Evolutionary conservation across 2,888 invertebrate genomes (phyloP), one percentile per base, ranked within the genome.

Genomic region (Xestoiulus laeticollis): DNA sequence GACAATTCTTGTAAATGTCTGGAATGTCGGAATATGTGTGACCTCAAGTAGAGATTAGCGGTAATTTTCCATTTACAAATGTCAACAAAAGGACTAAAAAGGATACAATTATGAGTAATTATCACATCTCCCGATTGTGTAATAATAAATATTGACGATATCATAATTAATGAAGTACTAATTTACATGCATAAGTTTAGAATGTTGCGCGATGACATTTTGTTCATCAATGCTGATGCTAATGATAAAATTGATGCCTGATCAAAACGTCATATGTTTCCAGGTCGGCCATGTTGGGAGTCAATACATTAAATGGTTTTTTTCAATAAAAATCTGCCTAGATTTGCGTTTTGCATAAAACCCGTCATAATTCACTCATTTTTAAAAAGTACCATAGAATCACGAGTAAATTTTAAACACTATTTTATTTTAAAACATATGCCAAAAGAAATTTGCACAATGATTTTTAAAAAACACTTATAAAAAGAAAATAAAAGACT

Each of bases 61-160:
- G n/a, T n/a, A n/a, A 5, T 32, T 82, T 82, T 32, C 12, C 12
- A n/a, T 8, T 4, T 16, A 48, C 48, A 48, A 48, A 48, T 48
- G 19, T 48, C 19, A 16, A 16, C 14, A 14, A 16, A 0, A 48
- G 0, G 16, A 48, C 22, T 48, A 48, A 84, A 84, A 84, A 84
- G 84, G 84, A 84, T 84, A 84, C 84, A 84, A 16, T 5, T 16
- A 84, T 84, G 84, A 30, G 16, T 19, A 30, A 84, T 84, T 84
- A 84, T 33, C 32, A 33, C 32, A 33, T 84, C 84, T 33, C 84
- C 84, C 6, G 84, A 33, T 8, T 26, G 38, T 84, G 84, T 33
- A 84, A 16, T 84, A 84, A 84, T 84, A 38, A 84, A 84, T 84
- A 84, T 33, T 38, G 84, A 26, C 16, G 84, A 84, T 84, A 33